These are phyloP conservation scores for Typhlichthys subterraneus DNA, from an alignment of 2,797 vertebrate species.

Conservation along the genomic window DNA sequence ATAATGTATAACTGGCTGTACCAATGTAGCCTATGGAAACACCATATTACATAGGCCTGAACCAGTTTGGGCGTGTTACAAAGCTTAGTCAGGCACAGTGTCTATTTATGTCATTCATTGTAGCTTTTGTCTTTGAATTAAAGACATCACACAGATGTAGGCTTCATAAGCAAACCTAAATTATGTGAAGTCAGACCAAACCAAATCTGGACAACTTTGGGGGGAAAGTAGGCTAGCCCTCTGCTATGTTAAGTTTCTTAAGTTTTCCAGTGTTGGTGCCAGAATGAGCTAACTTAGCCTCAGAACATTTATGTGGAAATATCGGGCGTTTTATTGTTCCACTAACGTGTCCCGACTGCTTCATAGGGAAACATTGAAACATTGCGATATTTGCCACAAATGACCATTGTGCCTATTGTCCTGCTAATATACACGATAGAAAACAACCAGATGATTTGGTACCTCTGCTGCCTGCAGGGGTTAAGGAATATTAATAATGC, in stretches of 20 bases:
- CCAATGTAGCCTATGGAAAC: background rate
- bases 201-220: background rate
- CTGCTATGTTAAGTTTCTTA: slow-evolving; percentile 17
- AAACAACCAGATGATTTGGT: slow-evolving; percentile 52
- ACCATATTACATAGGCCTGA: background rate
- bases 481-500: slow-evolving; percentile 37
- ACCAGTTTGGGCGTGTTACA: background rate
- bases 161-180: too few relatives aligned
- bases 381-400: slow-evolving; percentile 46
- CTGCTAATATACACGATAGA: slow-evolving; percentile 27
- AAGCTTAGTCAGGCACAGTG: too few relatives aligned
- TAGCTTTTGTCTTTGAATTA: too few relatives aligned
- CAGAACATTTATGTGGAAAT: slow-evolving; percentile 54
- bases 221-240: background rate
- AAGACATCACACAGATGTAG: too few relatives aligned
- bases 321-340: slow-evolving; percentile 37
- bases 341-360: slow-evolving; percentile 21
- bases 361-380: slow-evolving; percentile 63
- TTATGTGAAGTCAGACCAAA: too few relatives aligned
- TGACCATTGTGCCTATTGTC: slow-evolving; percentile 10
- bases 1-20: background rate
- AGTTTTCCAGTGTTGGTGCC: slow-evolving; percentile 9
- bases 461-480: slow-evolving; percentile 14
- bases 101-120: too few relatives aligned
- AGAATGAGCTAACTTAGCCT: slow-evolving; percentile 21